Percentiles rank a stretch among this genome's conserved stretches.
Conservation (phyloP, 2,888 invertebrate genomes). For the Xylota segnis region DNA sequence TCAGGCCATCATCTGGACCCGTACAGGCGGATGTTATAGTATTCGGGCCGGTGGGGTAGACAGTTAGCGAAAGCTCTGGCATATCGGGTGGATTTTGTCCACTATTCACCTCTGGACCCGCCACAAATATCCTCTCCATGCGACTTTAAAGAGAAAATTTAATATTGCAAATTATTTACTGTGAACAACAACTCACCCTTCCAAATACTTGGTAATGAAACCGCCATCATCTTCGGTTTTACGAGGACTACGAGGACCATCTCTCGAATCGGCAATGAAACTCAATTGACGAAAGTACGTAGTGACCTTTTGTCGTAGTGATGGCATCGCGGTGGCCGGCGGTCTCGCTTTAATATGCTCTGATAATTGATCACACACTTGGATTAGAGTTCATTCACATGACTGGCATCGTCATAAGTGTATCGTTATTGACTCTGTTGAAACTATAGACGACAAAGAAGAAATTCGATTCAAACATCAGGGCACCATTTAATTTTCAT, state of each 20-base stretch:
- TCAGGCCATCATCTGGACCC: conserved; percentile 93
- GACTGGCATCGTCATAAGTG: conserved; percentile 49
- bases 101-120: conserved; percentile 86
- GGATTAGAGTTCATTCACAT: conserved; percentile 70
- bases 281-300: conserved; percentile 90
- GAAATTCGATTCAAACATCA: conserved; percentile 53
- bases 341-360: conserved; percentile 43
- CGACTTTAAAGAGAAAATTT: conserved; percentile 78
- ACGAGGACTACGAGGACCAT: conserved; percentile 82
- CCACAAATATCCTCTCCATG: conserved; percentile 82
- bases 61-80: conserved; percentile 87
- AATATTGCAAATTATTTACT: not conserved
- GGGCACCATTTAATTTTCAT: conserved; percentile 15
- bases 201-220: conserved; percentile 89
- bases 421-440: conserved; percentile 17
- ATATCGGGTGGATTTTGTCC: conserved; percentile 90
- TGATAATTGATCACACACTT: conserved; percentile 61
- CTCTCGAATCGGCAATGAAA: conserved; percentile 87
- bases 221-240: conserved; percentile 86
- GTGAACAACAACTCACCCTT: conserved; percentile 86
- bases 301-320: conserved; percentile 89
- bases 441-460: conserved; percentile 31
- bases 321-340: conserved; percentile 86
- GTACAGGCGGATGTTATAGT: conserved; percentile 90
- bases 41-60: conserved; percentile 85